Base-by-base conservation (phyloP, 2,113 vertebrate genomes). In the Ictalurus furcatus region DNA sequence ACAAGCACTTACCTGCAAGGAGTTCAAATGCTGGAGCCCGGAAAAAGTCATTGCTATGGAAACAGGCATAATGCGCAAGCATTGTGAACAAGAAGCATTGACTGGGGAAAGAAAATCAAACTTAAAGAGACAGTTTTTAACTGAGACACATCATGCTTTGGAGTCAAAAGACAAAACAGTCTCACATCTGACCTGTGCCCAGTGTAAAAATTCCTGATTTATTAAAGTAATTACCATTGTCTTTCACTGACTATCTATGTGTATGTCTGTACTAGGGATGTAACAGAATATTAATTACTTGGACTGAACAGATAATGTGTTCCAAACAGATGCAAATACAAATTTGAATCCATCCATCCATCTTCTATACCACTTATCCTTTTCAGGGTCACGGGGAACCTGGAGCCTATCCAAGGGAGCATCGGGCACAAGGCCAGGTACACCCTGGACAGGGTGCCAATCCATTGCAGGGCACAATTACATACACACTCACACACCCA, bases 21-120 rank as follows among this genome's bases (percentile, higher is more conserved):
- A 82, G 90, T 93, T 92, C 81, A 76, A 91, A 92, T 89, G 61
- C 94, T 93, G 93, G 93, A 94, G 93, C 93, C 81, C 6, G 12
- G 90, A 91, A 94, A 90, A 93, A 92, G 94, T 95, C 93, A 95
- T 96, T 61, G 90, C 95, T 91, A 96, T 96, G 94, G 95, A 95
- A 96, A 96, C 95, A 94, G 93, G 93, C 91, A 92, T 88, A 95
- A 95, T 92, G 91, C 89, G 92, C 91, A 93, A 84, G 81, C 58
- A 59, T 63, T 16, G 81, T 44, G 81, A 84, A 84, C 19, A 90
- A 89, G 87, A 81, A 89, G 84, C 83, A 89, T 82, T 79, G 67
- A 78, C 73, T 67, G 25, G 3, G 79, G 76, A 88, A 54, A 44
- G 44, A 52, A 19, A 40, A 90, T 74, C 87, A 90, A 88, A 91